Evolutionary conservation across 2,888 invertebrate genomes (phyloP), one percentile per base, ranked within the genome.

Genomic region (Oscheius myriophilus): DNA sequence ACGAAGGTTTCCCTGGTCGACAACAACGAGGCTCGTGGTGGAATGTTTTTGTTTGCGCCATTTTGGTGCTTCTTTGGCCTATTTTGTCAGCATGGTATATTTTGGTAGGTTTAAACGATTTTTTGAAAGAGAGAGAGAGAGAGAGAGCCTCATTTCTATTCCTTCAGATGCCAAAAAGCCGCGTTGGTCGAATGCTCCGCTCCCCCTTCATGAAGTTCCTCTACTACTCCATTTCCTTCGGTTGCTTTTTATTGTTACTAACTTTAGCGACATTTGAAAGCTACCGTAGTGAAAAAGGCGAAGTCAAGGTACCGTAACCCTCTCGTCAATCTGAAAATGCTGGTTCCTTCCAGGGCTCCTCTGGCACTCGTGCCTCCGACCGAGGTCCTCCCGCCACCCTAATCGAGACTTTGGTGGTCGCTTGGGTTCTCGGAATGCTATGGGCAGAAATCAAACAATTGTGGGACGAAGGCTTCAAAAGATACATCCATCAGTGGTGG

Each of bases 201-300:
- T 89, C 88, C 46, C 90, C 90, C 0, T 90, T 90, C 85, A 90
- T 90, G 89, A 90, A 90, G 85, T 90, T 90, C 81, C 87, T 90
- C 71, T 90, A 90, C 82, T 90, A 90, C 86, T 87, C 87, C 73
- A 89, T 89, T 52, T 89, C 89, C n/a, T 90, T 90, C 79, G 89
- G 88, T 14, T 88, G 88, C 67, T 90, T 90, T 82, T 87, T 90
- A 43, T 84, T 89, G 49, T 83, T 90, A 42, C 84, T 90, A 54
- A 88, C 89, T 9, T 84, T 89, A 75, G 89, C 89, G 4, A 86
- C 86, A 9, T 82, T 86, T 62, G 85, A 86, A 61, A 78, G 75
- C 53, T 86, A 86, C 69, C 77, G 83, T 42, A 71, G 72, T 18
- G 81, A 80, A 21, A 80, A 83, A 67, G 83, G 78, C 51, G 79